Conservation (phyloP, 2,113 vertebrate genomes). For the Nerophis ophidion region DNA sequence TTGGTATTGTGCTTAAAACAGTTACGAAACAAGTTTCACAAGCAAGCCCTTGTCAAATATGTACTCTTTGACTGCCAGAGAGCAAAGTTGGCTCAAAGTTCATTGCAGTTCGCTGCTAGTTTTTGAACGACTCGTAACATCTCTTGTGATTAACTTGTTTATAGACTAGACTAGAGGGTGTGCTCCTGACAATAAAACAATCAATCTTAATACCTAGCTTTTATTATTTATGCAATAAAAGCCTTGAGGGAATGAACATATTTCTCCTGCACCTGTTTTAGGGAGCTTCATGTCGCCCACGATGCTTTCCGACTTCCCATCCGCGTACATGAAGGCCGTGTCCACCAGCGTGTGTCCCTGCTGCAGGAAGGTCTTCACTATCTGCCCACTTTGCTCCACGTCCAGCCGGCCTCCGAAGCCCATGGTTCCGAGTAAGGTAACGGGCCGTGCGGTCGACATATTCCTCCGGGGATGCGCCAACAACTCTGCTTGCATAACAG, state of each 20-base stretch:
- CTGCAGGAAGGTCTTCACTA: conserved; percentile 74
- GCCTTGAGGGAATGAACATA: too few species aligned
- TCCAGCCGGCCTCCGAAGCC: conserved; percentile 81
- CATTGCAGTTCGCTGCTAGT: too few species aligned
- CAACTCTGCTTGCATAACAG: background rate
- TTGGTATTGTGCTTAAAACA: too few species aligned
- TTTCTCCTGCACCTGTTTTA: conserved; percentile 51
- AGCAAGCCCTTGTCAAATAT: too few species aligned
- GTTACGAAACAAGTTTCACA: too few species aligned
- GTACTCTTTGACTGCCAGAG: too few species aligned
- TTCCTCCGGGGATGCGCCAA: conserved; percentile 11
- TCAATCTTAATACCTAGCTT: too few species aligned
- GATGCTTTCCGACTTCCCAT: conserved; percentile 81
- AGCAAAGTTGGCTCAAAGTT: too few species aligned
- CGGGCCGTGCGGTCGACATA: conserved; percentile 65
- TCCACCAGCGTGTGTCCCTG: conserved; percentile 77
- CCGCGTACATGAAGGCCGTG: conserved; percentile 83
- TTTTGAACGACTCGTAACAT: too few species aligned
- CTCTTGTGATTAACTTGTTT: background rate
- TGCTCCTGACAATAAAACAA: too few species aligned
- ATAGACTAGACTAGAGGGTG: too few species aligned
- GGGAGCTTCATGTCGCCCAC: conserved; percentile 77
- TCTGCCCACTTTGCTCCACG: conserved; percentile 61
- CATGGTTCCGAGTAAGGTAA: conserved; percentile 82
- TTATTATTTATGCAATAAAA: too few species aligned